Percentiles rank a stretch among this genome's conserved stretches.
Evolutionary conservation across 2,113 vertebrate genomes (phyloP).

Genomic region (chimpanzee (Pan troglodytes)): NHGRI_mPanTro3-v2.1_pri NC_086015.1:198389501-198390000

Average conservation of each 20-base stretch:
- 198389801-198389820: not conserved
- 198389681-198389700: not conserved
- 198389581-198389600: not conserved
- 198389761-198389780: not conserved
- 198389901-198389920: not conserved
- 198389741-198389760: conserved; percentile 28
- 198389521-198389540: not conserved
- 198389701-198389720: not conserved
- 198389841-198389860: not conserved
- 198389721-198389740: not conserved
- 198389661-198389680: not conserved
- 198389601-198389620: conserved; percentile 27
- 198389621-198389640: conserved; percentile 1
- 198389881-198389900: not conserved
- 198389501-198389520: not conserved
- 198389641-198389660: conserved; percentile 16
- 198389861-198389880: not conserved
- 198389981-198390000: not conserved
- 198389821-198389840: not conserved
- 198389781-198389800: not conserved
- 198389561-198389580: not conserved
- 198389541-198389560: not conserved
- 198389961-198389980: not conserved
- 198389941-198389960: not conserved
- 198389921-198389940: not conserved